Conservation (phyloP, 2,797 vertebrate genomes). For the Otolemur crassicaudatus region DNA sequence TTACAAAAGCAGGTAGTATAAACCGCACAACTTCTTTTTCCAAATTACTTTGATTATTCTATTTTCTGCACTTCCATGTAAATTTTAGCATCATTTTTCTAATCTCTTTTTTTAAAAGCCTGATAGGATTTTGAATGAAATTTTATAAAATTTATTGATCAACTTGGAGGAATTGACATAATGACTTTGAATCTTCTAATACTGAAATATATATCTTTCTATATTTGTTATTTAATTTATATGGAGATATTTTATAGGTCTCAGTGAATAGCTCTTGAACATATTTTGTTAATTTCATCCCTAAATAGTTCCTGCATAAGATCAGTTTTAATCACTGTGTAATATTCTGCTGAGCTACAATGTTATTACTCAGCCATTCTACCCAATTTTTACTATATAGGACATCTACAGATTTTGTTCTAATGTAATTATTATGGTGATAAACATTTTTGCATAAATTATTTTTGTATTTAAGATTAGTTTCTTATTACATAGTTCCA, state of each 20-base stretch:
- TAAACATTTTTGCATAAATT: not conserved
- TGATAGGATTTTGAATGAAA: not conserved
- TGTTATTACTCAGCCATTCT: not conserved
- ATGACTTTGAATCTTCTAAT: not conserved
- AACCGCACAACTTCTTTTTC: not conserved
- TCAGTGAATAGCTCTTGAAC: not conserved
- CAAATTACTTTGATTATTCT: conserved; percentile 6
- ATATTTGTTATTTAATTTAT: conserved; percentile 13
- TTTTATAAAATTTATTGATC: not conserved
- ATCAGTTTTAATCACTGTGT: conserved; percentile 15
- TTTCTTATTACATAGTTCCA: not conserved
- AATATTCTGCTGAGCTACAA: conserved; percentile 8
- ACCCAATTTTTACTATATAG: not conserved
- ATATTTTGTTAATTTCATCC: conserved; percentile 37
- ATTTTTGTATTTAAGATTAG: conserved; percentile 7
- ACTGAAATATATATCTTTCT: not conserved
- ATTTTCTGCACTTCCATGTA: not conserved
- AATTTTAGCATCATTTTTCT: conserved; percentile 43
- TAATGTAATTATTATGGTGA: not conserved
- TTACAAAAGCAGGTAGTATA: not conserved
- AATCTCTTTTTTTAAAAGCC: not conserved
- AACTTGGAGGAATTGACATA: not conserved
- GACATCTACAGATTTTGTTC: not conserved
- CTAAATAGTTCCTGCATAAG: conserved; percentile 23
- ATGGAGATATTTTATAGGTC: not conserved